phyloP scores from a whole-genome alignment of 2,113 vertebrate species.

The Trogon surrucura region DNA sequence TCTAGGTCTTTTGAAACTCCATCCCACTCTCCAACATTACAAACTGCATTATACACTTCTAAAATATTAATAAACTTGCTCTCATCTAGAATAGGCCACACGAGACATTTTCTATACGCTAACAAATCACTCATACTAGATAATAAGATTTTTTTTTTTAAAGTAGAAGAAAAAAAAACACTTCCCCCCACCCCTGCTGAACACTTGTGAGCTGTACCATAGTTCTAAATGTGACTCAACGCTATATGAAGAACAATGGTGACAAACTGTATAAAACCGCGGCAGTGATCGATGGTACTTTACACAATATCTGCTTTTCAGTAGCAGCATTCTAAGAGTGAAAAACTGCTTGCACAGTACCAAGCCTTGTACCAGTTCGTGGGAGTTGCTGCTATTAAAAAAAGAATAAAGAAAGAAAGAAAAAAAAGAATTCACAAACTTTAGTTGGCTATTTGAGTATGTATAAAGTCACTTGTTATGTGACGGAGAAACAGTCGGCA shows the following conservation, averaged over 20 bases:
- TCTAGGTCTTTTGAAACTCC: background rate
- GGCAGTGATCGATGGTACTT: slow-evolving; percentile 79
- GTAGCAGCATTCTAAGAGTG: slow-evolving; percentile 42
- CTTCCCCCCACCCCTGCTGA: background rate
- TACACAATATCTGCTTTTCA: slow-evolving; percentile 91
- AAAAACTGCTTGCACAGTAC: slow-evolving; percentile 60
- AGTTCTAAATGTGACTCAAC: slow-evolving; percentile 68
- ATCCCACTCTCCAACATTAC: background rate
- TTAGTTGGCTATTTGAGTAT: slow-evolving; percentile 20
- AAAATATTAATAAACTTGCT: background rate
- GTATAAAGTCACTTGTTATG: slow-evolving; percentile 26
- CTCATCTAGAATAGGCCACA: background rate
- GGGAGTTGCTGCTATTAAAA: slow-evolving; percentile 77
- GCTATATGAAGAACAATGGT: slow-evolving; percentile 86
- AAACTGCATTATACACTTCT: background rate
- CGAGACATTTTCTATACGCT: background rate
- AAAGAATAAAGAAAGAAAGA: background rate
- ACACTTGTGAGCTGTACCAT: slow-evolving; percentile 65
- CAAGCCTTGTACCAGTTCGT: slow-evolving; percentile 84
- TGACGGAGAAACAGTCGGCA: background rate
- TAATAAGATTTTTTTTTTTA: background rate
- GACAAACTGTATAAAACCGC: slow-evolving; percentile 82
- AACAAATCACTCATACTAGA: background rate
- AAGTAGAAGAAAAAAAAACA: background rate
- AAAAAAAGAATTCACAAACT: slow-evolving; percentile 37